These are phyloP conservation scores for Coregonus sp. DNA, from an alignment of 2,797 vertebrate species.

Conservation along the genomic window DNA sequence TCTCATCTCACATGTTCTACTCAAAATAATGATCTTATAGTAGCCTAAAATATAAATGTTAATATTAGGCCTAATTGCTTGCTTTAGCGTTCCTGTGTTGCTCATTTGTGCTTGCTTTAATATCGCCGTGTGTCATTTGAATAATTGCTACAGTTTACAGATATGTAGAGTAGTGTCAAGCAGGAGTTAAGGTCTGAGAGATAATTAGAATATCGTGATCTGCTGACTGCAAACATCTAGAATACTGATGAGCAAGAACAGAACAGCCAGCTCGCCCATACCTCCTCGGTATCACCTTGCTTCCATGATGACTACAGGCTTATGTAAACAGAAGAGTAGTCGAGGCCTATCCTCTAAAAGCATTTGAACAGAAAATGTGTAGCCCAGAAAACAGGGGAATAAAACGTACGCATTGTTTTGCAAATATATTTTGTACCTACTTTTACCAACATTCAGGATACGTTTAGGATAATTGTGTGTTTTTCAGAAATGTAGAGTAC, in stretches of 20 bases:
- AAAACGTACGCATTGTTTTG: too few species aligned
- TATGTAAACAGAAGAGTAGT: background rate
- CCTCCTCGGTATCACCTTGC: background rate
- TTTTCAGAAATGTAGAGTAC: too few species aligned
- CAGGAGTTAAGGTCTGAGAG: background rate
- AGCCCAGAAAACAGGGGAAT: too few species aligned
- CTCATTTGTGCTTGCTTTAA: background rate
- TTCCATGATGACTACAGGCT: background rate
- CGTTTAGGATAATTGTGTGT: too few species aligned
- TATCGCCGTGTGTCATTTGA: background rate
- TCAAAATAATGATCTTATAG: background rate
- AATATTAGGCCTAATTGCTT: background rate
- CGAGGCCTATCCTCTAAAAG: background rate
- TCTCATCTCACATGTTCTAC: background rate
- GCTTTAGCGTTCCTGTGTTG: background rate
- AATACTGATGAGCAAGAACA: background rate
- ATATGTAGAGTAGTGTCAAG: slow-evolving; percentile 1
- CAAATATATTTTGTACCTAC: too few species aligned
- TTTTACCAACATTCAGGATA: too few species aligned
- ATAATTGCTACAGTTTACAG: background rate
- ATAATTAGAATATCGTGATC: slow-evolving; percentile 7
- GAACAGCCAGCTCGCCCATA: background rate
- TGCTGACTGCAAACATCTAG: background rate
- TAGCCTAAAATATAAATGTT: background rate
- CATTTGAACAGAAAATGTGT: background rate